Evolutionary conservation across 2,888 invertebrate species (phyloP).

Genomic region (Thecophora atra): DNA sequence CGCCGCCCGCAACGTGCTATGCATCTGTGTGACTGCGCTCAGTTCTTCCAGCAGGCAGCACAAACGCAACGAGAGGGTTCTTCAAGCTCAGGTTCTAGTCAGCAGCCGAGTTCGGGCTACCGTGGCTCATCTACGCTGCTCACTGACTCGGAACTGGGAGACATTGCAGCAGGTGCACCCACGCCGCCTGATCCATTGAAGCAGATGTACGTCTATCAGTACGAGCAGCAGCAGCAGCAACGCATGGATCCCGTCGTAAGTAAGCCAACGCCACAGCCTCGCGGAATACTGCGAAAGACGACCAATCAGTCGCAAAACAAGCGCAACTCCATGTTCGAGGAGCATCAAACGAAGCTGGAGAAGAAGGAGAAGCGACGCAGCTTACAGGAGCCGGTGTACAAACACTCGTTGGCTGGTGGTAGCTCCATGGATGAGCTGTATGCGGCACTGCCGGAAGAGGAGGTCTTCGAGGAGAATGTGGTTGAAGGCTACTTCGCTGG

Average conservation of each 20-base stretch:
- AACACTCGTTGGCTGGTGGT: conserved; percentile 40
- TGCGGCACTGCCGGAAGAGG: conserved; percentile 45
- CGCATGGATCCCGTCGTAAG: conserved; percentile 70
- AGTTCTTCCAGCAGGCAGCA: conserved; percentile 50
- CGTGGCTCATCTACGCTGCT: conserved; percentile 86
- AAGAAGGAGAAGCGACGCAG: conserved; percentile 74
- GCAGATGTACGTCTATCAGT: conserved; percentile 81
- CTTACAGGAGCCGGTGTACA: conserved; percentile 78
- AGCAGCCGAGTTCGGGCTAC: conserved; percentile 87
- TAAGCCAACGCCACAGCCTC: conserved; percentile 72
- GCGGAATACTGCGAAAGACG: conserved; percentile 61
- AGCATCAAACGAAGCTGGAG: conserved; percentile 66
- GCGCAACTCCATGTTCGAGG: conserved; percentile 84
- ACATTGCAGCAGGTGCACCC: conserved; percentile 43
- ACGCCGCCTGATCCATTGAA: conserved; percentile 61
- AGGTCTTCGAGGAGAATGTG: conserved; percentile 62
- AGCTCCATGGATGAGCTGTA: conserved; percentile 59
- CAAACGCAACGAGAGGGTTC: conserved; percentile 45
- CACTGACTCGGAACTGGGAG: conserved; percentile 72
- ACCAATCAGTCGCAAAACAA: conserved; percentile 68
- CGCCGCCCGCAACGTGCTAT: conserved; percentile 69
- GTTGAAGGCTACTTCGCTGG: conserved; percentile 43
- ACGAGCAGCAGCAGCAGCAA: conserved; percentile 75
- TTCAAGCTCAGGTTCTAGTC: conserved; percentile 69
- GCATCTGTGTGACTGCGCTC: conserved; percentile 64